A percentile compares a stretch with the other conserved stretches of the same genome.
These are phyloP conservation scores for Karalla daura DNA, from an alignment of 2,797 vertebrate species.

Conservation along the genomic window DNA sequence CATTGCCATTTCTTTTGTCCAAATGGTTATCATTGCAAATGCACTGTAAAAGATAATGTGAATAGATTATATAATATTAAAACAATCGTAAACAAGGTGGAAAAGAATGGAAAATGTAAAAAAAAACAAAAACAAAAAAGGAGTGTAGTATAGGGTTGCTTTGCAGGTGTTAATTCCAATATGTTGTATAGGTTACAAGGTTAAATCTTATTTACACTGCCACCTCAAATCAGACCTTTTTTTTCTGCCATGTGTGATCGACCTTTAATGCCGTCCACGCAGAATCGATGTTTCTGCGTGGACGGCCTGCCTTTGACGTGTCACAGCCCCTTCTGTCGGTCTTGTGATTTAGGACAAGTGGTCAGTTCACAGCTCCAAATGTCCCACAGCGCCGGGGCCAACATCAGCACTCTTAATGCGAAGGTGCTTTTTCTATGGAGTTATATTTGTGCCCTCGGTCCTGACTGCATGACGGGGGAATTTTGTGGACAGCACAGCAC, in stretches of 20 bases:
- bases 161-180: slow-evolving; percentile 40
- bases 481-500: no score
- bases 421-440: slow-evolving; percentile 44
- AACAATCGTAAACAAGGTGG: slow-evolving; percentile 67
- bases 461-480: neutral
- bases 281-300: slow-evolving; percentile 32
- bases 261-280: slow-evolving; percentile 16
- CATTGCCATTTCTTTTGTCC: slow-evolving; percentile 57
- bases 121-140: slow-evolving; percentile 1
- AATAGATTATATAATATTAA: slow-evolving; percentile 61
- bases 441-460: slow-evolving; percentile 29
- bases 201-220: slow-evolving; percentile 63
- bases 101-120: slow-evolving; percentile 48
- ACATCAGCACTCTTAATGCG: slow-evolving; percentile 41
- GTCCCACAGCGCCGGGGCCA: slow-evolving; percentile 13
- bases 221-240: slow-evolving; percentile 46
- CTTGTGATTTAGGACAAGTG: slow-evolving; percentile 26
- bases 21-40: slow-evolving; percentile 58
- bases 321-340: slow-evolving; percentile 25
- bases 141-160: slow-evolving; percentile 47
- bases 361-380: slow-evolving; percentile 27
- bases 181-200: slow-evolving; percentile 35
- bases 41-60: slow-evolving; percentile 71
- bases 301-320: slow-evolving; percentile 11
- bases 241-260: slow-evolving; percentile 20